A percentile compares a stretch with the other conserved stretches of the same genome.
These are phyloP conservation scores for Tamias sibiricus DNA, from an alignment of 2,113 vertebrate species.

Conservation along the genomic window DNA sequence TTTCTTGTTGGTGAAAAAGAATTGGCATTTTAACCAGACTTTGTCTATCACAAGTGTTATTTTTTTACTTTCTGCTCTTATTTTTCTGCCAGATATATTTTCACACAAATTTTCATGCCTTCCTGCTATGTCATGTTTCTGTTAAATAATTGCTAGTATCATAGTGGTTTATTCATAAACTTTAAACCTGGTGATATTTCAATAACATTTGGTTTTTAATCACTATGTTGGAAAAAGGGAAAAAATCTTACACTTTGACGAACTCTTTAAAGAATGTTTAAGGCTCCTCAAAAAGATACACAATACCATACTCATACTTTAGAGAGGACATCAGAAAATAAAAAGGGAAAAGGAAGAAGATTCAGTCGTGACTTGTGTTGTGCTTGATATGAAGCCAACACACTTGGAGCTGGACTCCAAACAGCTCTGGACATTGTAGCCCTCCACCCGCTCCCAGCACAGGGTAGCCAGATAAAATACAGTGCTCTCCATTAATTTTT, in stretches of 20 bases:
- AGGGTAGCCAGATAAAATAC: neutral
- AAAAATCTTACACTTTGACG: neutral
- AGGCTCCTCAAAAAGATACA: neutral
- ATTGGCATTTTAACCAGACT: neutral
- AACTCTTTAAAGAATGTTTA: neutral
- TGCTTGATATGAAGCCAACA: neutral
- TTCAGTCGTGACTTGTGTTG: neutral
- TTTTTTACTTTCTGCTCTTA: conserved; percentile 13
- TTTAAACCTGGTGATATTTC: conserved; percentile 19
- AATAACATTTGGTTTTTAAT: conserved; percentile 5
- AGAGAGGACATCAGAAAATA: neutral
- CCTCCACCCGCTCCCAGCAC: neutral
- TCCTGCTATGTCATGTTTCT: neutral
- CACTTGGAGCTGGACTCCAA: neutral
- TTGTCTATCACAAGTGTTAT: conserved; percentile 8
- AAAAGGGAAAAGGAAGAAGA: neutral
- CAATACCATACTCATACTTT: neutral
- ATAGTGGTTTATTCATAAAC: neutral
- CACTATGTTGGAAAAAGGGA: neutral
- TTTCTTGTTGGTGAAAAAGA: neutral
- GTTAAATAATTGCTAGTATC: neutral
- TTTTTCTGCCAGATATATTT: neutral
- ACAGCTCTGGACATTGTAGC: neutral
- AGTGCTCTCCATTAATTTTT: neutral
- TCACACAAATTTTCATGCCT: neutral